Base-by-base conservation (phyloP, 2,888 invertebrate species). In the Furcula furcula region DNA sequence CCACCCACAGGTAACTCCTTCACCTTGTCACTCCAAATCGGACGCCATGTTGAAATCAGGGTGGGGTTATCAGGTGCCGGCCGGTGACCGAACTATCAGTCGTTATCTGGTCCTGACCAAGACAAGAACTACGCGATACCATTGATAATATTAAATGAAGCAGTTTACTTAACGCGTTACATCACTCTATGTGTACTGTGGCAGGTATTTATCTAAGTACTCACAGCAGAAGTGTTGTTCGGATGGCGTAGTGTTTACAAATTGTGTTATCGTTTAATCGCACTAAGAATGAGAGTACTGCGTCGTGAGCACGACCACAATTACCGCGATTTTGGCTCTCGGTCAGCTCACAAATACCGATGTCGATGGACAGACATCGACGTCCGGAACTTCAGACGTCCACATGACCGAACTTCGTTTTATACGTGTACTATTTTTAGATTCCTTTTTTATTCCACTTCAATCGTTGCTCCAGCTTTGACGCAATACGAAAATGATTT, bases 371-470 rank as follows among this genome's bases (percentile, higher is more conserved):
- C 58, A 66, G 59, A 64, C 58, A 50, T 56, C 50, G 40, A 36
- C 48, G 47, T 55, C 36, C 51, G 49, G 47, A 55, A 52, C 52
- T 55, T 55, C 59, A 48, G 41, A 64, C 67, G 55, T 76, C 75
- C 85, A 81, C 85, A 83, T 84, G 82, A 83, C 72, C 70, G 69
- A 68, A 74, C 74, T 71, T 65, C 75, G 69, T 61, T 68, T 67
- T 65, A 71, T 69, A 61, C 62, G 54, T 55, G 51, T 51, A 64
- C 78, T 86, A 87, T 85, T 84, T 82, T 77, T 77, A 77, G 71
- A 65, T 44, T 50, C 50, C 48, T 59, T 83, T 77, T 81, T 82
- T 76, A 75, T 73, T 66, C 75, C 74, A 72, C 75, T 79, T 75
- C 74, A 77, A 72, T 76, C 69, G 73, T 60, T 71, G 62, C 56